Evolutionary conservation across 2,113 vertebrate genomes (phyloP).

Genomic region (Elgaria multicarinata): DNA sequence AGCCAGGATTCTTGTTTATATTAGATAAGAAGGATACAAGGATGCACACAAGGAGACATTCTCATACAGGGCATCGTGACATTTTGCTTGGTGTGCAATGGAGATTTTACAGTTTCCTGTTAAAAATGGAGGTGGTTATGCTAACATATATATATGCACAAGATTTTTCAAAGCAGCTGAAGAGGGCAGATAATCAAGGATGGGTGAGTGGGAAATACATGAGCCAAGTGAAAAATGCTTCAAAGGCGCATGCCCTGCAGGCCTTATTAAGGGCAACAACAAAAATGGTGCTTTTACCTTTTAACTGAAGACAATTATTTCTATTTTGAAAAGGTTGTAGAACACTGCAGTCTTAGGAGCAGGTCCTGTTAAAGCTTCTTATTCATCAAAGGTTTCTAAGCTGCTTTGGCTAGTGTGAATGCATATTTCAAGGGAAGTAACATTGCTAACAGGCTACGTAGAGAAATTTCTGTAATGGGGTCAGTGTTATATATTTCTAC

Average conservation of each 20-base stretch:
- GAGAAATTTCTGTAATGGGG: too few species aligned
- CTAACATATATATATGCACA: too few species aligned
- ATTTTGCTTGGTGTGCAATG: too few species aligned
- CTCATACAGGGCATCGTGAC: too few species aligned
- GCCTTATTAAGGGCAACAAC: conserved; percentile 43
- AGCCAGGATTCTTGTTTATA: too few species aligned
- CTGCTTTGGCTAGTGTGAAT: not conserved
- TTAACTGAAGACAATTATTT: conserved; percentile 52
- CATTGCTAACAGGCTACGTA: not conserved
- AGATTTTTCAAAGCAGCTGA: conserved; percentile 26
- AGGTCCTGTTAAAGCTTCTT: not conserved
- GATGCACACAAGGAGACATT: too few species aligned
- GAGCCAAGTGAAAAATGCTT: conserved; percentile 62
- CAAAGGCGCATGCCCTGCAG: conserved; percentile 52
- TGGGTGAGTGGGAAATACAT: conserved; percentile 33
- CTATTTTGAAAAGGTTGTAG: conserved; percentile 28
- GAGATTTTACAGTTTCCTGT: too few species aligned
- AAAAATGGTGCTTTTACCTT: conserved; percentile 44
- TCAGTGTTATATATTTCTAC: too few species aligned
- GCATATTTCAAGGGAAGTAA: not conserved
- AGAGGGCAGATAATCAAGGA: conserved; percentile 47
- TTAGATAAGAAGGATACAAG: too few species aligned
- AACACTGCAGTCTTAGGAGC: not conserved
- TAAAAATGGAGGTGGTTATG: too few species aligned
- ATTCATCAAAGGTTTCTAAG: not conserved